Percentiles rank a stretch among this genome's conserved stretches.
phyloP scores from a whole-genome alignment of 1,140 invertebrate species.

The Drosophila varians region DNA sequence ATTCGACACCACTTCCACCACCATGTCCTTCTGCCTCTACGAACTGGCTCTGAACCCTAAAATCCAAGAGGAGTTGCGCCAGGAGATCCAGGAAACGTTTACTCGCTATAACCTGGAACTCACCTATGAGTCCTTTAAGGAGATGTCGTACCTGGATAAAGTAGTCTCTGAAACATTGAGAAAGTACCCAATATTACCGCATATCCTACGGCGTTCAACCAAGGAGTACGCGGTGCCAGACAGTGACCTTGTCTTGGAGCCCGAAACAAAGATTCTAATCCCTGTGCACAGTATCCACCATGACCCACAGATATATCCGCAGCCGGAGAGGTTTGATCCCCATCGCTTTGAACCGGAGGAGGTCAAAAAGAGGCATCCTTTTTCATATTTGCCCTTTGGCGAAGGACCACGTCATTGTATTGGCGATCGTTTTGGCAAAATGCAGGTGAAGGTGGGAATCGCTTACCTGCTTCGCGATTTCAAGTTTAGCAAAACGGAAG shows the following conservation, averaged over 20 bases:
- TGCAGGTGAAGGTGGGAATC: slow-evolving; percentile 84
- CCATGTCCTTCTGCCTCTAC: slow-evolving; percentile 85
- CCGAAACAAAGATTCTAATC: slow-evolving; percentile 70
- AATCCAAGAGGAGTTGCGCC: slow-evolving; percentile 85
- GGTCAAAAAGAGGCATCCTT: slow-evolving; percentile 82
- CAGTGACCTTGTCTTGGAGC: slow-evolving; percentile 82
- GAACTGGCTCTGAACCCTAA: slow-evolving; percentile 86
- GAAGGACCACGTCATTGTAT: slow-evolving; percentile 85
- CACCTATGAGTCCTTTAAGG: slow-evolving; percentile 85
- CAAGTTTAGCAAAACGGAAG: slow-evolving; percentile 33
- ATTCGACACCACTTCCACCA: slow-evolving; percentile 87
- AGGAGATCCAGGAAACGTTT: slow-evolving; percentile 85
- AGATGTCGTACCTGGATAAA: slow-evolving; percentile 85
- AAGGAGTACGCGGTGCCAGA: slow-evolving; percentile 64
- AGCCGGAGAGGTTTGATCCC: slow-evolving; percentile 89
- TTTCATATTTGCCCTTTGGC: slow-evolving; percentile 85
- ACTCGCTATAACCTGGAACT: slow-evolving; percentile 83
- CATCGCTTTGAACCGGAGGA: slow-evolving; percentile 87
- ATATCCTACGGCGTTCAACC: slow-evolving; percentile 58
- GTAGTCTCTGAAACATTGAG: slow-evolving; percentile 77
- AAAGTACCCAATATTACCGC: slow-evolving; percentile 84
- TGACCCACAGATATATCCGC: slow-evolving; percentile 86
- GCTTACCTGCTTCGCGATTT: slow-evolving; percentile 52
- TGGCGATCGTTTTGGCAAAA: slow-evolving; percentile 84
- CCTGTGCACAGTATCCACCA: slow-evolving; percentile 86